A percentile compares a stretch with the other conserved stretches of the same genome.
Conservation (phyloP, 2,797 vertebrate genomes). For the Chrysocyon brachyurus region DNA sequence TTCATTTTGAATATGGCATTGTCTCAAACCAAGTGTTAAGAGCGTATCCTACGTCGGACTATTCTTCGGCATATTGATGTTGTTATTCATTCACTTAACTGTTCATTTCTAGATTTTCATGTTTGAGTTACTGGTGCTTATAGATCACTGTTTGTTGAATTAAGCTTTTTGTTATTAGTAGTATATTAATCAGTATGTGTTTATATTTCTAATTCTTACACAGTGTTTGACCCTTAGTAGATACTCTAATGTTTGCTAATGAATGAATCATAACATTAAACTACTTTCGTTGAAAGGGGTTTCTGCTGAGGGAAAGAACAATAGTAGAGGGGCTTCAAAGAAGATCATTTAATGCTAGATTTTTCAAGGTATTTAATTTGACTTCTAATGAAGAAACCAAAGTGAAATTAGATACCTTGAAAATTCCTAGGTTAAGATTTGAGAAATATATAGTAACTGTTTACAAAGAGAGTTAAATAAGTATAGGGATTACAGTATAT, state of each 20-base stretch:
- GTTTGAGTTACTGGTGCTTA: constrained; percentile 58
- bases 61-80: not conserved
- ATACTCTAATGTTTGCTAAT: constrained; percentile 33
- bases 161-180: constrained; percentile 60
- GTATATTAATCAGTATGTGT: constrained; percentile 23
- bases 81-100: constrained; percentile 17
- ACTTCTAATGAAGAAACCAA: constrained; percentile 46
- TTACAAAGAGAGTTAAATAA: constrained; percentile 38
- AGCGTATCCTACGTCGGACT: not conserved
- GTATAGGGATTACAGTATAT: not conserved
- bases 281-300: constrained; percentile 42
- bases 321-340: not conserved
- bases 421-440: constrained; percentile 24
- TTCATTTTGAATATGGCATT: constrained; percentile 66
- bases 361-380: constrained; percentile 50
- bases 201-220: constrained; percentile 53
- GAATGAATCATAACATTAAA: constrained; percentile 15
- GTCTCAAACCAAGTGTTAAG: constrained; percentile 27
- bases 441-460: not conserved
- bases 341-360: constrained; percentile 50
- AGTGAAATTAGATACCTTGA: constrained; percentile 48
- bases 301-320: constrained; percentile 1
- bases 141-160: constrained; percentile 50
- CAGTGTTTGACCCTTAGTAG: not conserved
- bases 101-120: not conserved